phyloP scores from a whole-genome alignment of 2,797 vertebrate species.

The Gymnopithys bicolor region DNA sequence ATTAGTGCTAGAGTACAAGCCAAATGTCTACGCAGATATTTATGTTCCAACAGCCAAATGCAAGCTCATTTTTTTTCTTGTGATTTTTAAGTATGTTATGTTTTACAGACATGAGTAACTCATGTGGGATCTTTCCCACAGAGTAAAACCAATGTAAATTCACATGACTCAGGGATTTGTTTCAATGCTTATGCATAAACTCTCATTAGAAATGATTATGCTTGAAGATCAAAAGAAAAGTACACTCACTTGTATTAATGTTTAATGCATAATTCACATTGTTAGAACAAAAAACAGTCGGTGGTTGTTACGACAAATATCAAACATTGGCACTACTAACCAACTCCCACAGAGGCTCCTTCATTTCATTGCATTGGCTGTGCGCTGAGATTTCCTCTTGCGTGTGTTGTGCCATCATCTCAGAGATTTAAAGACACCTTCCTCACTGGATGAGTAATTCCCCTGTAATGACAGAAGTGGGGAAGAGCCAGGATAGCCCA shows the following conservation, averaged over 20 bases:
- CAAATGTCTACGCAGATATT: not conserved
- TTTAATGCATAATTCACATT: constrained; percentile 68
- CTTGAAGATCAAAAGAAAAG: constrained; percentile 64
- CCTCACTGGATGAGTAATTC: not conserved
- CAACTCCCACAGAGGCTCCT: constrained; percentile 42
- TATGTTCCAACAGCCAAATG: constrained; percentile 28
- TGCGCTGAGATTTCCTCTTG: not conserved
- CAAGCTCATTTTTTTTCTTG: constrained; percentile 1
- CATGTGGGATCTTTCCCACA: constrained; percentile 57
- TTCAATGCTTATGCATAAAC: constrained; percentile 63
- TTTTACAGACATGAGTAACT: constrained; percentile 52
- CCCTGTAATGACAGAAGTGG: not conserved
- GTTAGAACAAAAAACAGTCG: constrained; percentile 52
- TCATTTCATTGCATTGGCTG: not conserved
- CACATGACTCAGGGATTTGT: constrained; percentile 66
- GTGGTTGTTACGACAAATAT: constrained; percentile 60
- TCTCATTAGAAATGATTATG: constrained; percentile 67
- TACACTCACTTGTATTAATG: constrained; percentile 60
- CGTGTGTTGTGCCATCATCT: fast-evolving
- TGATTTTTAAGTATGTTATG: constrained; percentile 37
- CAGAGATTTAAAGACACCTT: not conserved
- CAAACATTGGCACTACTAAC: constrained; percentile 27
- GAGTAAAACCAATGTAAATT: constrained; percentile 65
- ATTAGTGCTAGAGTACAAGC: not conserved
- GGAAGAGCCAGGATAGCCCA: not conserved